Percentiles rank a stretch among this genome's conserved stretches.
phyloP scores from a whole-genome alignment of 2,888 invertebrate species.

The Lithophane socia region DNA sequence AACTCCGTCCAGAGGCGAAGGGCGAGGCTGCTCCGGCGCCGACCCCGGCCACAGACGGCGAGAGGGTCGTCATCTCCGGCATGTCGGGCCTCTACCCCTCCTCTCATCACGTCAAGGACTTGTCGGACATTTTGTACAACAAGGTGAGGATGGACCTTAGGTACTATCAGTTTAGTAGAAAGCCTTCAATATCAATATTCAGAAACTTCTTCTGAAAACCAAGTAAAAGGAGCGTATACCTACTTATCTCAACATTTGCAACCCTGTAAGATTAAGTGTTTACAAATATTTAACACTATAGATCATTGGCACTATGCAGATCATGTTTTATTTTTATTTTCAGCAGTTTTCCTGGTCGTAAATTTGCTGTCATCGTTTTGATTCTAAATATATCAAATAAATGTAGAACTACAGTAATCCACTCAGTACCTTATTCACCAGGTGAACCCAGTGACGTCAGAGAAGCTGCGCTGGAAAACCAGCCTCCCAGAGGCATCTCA shows the following conservation, averaged over 20 bases:
- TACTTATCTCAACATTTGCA: not conserved
- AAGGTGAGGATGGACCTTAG: slow-evolving; percentile 55
- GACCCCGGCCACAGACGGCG: slow-evolving; percentile 12
- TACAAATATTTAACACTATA: not conserved
- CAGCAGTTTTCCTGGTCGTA: not conserved
- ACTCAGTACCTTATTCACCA: slow-evolving; percentile 38
- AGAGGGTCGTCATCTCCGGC: slow-evolving; percentile 66
- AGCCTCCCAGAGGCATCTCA: slow-evolving; percentile 87
- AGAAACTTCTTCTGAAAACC: not conserved
- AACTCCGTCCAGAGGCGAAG: not conserved
- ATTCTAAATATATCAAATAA: not conserved
- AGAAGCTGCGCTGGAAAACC: slow-evolving; percentile 82
- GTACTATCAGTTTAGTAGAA: no score
- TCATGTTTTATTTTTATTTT: no score
- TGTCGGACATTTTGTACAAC: slow-evolving; percentile 63
- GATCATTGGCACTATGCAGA: not conserved
- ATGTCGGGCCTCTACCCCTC: slow-evolving; percentile 74
- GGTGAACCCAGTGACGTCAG: slow-evolving; percentile 91
- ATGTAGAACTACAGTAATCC: not conserved
- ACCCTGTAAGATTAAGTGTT: not conserved
- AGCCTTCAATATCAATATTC: not conserved
- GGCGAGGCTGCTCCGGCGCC: not conserved
- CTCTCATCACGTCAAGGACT: slow-evolving; percentile 63
- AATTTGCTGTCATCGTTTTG: not conserved
- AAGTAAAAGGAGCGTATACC: not conserved